These are phyloP conservation scores for Caenorhabditis becei DNA, from an alignment of 2,888 invertebrate species.

Conservation along the genomic window DNA sequence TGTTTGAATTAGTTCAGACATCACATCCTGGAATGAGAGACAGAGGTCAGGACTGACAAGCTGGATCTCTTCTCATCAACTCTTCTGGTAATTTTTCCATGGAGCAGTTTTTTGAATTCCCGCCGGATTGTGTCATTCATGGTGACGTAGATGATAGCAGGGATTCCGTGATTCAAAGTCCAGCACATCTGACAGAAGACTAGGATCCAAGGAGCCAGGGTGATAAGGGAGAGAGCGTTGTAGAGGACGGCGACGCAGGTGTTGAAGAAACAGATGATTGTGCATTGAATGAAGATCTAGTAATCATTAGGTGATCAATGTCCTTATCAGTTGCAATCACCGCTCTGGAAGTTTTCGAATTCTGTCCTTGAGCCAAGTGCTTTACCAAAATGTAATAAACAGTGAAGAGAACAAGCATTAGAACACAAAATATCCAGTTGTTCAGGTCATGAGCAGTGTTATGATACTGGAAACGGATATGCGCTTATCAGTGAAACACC, in stretches of 20 bases:
- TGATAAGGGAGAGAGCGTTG: slow-evolving; percentile 34
- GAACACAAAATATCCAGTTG: slow-evolving; percentile 39
- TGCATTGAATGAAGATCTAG: slow-evolving; percentile 50
- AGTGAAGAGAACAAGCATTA: slow-evolving; percentile 27
- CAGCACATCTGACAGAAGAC: slow-evolving; percentile 34
- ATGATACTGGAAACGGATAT: slow-evolving; percentile 38
- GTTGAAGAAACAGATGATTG: slow-evolving; percentile 51
- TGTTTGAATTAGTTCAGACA: too few relatives aligned
- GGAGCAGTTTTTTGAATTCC: too few relatives aligned
- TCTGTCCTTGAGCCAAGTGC: slow-evolving; percentile 36
- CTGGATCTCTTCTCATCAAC: too few relatives aligned
- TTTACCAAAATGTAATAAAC: slow-evolving; percentile 30
- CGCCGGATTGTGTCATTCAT: slow-evolving; percentile 39
- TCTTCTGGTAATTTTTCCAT: background rate
- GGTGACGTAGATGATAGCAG: slow-evolving; percentile 41
- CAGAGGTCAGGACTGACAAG: background rate
- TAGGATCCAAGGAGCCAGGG: slow-evolving; percentile 11
- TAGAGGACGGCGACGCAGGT: slow-evolving; percentile 38
- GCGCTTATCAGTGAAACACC: background rate
- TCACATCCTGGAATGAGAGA: too few relatives aligned
- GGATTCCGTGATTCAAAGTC: slow-evolving; percentile 40
- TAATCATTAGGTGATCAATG: background rate
- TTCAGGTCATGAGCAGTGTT: slow-evolving; percentile 39
- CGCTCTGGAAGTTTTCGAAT: slow-evolving; percentile 34
- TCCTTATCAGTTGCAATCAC: background rate